phyloP scores from a whole-genome alignment of 2,797 vertebrate species.

The Natrix natrix region DNA sequence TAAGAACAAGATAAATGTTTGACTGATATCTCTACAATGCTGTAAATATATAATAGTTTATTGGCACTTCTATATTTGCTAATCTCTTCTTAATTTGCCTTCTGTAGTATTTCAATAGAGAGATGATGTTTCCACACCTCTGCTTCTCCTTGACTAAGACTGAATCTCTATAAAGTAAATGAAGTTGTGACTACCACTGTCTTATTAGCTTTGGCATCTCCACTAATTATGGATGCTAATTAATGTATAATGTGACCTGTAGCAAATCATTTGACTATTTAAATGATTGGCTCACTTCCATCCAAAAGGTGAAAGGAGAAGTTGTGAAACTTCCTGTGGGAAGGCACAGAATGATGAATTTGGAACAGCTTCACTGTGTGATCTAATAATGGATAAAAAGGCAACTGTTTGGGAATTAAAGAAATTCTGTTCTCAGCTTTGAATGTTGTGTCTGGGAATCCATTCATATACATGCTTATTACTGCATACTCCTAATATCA shows the following conservation, averaged over 20 bases:
- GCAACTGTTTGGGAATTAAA: not conserved
- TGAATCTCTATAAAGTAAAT: not conserved
- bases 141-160: conserved; percentile 21
- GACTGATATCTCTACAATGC: conserved; percentile 69
- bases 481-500: not conserved
- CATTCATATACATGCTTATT: not conserved
- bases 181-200: not conserved
- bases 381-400: not conserved
- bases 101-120: conserved; percentile 40
- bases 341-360: not conserved
- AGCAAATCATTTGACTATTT: not conserved
- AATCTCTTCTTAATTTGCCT: conserved; percentile 48
- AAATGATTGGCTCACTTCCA: not conserved
- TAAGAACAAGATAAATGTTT: conserved; percentile 71
- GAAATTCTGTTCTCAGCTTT: not conserved
- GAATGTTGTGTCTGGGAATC: not conserved
- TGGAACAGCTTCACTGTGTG: not conserved
- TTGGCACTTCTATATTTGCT: conserved; percentile 48
- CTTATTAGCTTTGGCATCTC: not conserved
- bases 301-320: not conserved
- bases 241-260: not conserved
- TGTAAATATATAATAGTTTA: conserved; percentile 72
- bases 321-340: not conserved
- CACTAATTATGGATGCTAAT: not conserved
- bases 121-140: conserved; percentile 13